Conservation (phyloP, 2,113 vertebrate species). For the Bos javanicus region DNA sequence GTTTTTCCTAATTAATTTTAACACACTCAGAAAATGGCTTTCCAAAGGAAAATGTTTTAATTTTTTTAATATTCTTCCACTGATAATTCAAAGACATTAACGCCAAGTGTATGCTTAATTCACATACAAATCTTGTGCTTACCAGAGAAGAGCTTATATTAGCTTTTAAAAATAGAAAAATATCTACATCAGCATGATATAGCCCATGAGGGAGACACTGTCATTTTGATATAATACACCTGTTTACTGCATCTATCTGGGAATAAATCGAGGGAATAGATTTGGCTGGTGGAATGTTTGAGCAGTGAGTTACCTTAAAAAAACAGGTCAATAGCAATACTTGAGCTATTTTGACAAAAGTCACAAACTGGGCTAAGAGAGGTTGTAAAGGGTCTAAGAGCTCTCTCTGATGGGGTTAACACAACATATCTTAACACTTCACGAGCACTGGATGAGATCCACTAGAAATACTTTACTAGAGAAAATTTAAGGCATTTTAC, state of each 20-base stretch:
- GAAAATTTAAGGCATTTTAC: slow-evolving; percentile 22
- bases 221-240: neutral
- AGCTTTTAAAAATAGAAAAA: slow-evolving; percentile 54
- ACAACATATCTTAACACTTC: neutral
- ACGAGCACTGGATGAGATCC: neutral
- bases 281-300: neutral
- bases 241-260: neutral
- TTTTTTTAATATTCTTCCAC: neutral
- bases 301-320: neutral
- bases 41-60: neutral
- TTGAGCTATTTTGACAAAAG: neutral
- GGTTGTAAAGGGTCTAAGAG: neutral
- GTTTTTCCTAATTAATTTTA: neutral
- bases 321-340: slow-evolving; percentile 9
- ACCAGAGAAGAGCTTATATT: slow-evolving; percentile 33
- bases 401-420: neutral
- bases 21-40: neutral
- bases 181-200: neutral
- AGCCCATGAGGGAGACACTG: neutral
- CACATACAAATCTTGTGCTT: neutral
- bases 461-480: neutral
- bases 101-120: neutral
- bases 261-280: neutral
- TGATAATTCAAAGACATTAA: neutral
- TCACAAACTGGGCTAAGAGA: neutral